Evolutionary conservation across 2,797 vertebrate species (phyloP).

Genomic region (Pempheris klunzingeri): DNA sequence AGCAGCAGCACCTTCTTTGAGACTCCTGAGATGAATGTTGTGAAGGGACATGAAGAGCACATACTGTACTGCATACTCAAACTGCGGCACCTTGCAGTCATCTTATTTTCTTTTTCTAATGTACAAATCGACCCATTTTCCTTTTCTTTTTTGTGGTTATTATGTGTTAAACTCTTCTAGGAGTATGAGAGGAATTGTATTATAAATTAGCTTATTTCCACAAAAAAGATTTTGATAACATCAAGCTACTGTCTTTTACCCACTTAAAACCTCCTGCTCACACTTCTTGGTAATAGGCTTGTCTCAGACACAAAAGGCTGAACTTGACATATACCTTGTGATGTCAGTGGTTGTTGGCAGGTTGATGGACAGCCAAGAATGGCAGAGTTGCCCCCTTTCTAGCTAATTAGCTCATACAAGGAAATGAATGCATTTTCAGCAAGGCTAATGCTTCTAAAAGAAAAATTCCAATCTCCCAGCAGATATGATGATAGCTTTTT

Average conservation of each 20-base stretch:
- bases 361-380: constrained; percentile 91
- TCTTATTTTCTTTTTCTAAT: constrained; percentile 36
- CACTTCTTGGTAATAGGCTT: constrained; percentile 86
- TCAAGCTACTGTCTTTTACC: constrained; percentile 65
- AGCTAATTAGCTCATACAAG: constrained; percentile 92
- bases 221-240: constrained; percentile 68
- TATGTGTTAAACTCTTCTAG: constrained; percentile 40
- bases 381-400: constrained; percentile 81
- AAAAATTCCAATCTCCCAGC: constrained; percentile 80
- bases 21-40: constrained; percentile 65
- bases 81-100: constrained; percentile 39
- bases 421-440: constrained; percentile 88
- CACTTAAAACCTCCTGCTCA: constrained; percentile 69
- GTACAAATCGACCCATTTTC: constrained; percentile 32
- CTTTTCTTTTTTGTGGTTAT: constrained; percentile 41
- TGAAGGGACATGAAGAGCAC: constrained; percentile 65
- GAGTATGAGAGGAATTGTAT: constrained; percentile 32
- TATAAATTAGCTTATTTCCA: constrained; percentile 56
- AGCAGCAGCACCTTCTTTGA: constrained; percentile 65
- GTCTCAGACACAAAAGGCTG: constrained; percentile 88
- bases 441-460: constrained; percentile 80
- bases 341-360: constrained; percentile 87
- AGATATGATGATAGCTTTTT: constrained; percentile 74
- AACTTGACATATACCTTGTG: constrained; percentile 91
- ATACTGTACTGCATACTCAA: constrained; percentile 48